These are phyloP conservation scores for Nomada flava DNA, from an alignment of 2,888 invertebrate genomes.

Conservation along the genomic window DNA sequence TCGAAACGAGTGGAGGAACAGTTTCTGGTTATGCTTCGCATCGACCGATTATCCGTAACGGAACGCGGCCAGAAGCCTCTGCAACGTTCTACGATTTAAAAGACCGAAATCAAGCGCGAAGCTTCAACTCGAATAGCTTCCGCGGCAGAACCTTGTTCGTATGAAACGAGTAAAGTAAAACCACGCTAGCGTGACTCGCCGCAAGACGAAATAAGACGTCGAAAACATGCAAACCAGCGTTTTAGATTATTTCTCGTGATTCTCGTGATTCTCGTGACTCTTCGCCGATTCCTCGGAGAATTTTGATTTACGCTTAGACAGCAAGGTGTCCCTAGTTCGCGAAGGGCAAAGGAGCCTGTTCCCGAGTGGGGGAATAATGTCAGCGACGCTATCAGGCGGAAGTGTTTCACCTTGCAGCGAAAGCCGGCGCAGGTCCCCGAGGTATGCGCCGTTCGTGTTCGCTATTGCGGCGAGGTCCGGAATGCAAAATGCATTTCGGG, in stretches of 20 bases:
- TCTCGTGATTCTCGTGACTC: neutral
- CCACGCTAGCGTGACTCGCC: constrained; percentile 4
- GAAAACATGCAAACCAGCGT: neutral
- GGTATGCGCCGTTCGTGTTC: constrained; percentile 48
- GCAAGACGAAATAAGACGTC: neutral
- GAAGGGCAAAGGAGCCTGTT: neutral
- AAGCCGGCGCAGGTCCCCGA: constrained; percentile 50
- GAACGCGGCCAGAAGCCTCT: no score
- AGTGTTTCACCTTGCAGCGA: constrained; percentile 59
- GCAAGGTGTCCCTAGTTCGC: neutral
- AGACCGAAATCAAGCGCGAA: constrained; percentile 8
- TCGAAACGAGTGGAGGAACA: neutral
- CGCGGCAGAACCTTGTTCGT: constrained; percentile 1
- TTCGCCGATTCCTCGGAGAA: no score
- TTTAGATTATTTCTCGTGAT: neutral
- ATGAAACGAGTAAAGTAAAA: constrained; percentile 1
- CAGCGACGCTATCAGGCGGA: constrained; percentile 37
- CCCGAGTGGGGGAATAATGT: constrained; percentile 2
- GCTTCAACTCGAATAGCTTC: constrained; percentile 8
- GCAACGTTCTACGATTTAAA: constrained; percentile 10
- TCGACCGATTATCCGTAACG: neutral
- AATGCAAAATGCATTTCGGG: constrained; percentile 76
- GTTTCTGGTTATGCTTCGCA: neutral
- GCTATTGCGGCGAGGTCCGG: constrained; percentile 58
- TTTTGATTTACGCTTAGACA: neutral